These are phyloP conservation scores for Ochropacha duplaris DNA, from an alignment of 2,888 invertebrate genomes.

Conservation along the genomic window DNA sequence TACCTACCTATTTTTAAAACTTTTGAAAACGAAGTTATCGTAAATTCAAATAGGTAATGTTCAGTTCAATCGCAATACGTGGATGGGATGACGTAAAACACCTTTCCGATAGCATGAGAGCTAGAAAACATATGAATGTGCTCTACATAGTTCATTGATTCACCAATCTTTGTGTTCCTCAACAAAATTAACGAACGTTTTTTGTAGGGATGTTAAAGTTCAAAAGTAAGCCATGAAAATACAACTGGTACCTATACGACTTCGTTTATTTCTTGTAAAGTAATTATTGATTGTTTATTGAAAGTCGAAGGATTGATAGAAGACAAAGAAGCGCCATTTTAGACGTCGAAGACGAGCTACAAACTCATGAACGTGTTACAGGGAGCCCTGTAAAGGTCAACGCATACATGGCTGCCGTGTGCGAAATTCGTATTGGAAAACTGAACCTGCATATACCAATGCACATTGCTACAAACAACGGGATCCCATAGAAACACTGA, in stretches of 20 bases:
- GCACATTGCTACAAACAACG: slow-evolving; percentile 35
- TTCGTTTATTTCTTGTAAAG: background rate
- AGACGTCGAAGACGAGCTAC: slow-evolving; percentile 26
- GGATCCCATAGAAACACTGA: slow-evolving; percentile 37
- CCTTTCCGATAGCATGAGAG: no score
- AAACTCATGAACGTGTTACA: slow-evolving; percentile 39
- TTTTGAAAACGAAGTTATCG: no score
- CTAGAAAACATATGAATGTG: no score
- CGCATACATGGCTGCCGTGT: slow-evolving; percentile 53
- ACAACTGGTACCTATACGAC: background rate
- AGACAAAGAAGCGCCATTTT: slow-evolving; percentile 38
- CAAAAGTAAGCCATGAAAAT: no score
- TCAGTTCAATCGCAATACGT: background rate
- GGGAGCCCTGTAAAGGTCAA: slow-evolving; percentile 57
- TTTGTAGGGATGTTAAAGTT: no score
- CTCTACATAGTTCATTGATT: no score
- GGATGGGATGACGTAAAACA: background rate
- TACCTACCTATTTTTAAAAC: no score
- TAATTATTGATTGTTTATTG: background rate
- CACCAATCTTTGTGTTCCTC: no score
- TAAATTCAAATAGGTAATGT: background rate
- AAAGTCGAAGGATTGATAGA: background rate
- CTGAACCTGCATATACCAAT: slow-evolving; percentile 23
- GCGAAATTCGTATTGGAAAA: slow-evolving; percentile 55
- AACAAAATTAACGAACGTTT: no score